Conservation (phyloP, 2,113 vertebrate genomes). For the Dasypus novemcinctus region DNA sequence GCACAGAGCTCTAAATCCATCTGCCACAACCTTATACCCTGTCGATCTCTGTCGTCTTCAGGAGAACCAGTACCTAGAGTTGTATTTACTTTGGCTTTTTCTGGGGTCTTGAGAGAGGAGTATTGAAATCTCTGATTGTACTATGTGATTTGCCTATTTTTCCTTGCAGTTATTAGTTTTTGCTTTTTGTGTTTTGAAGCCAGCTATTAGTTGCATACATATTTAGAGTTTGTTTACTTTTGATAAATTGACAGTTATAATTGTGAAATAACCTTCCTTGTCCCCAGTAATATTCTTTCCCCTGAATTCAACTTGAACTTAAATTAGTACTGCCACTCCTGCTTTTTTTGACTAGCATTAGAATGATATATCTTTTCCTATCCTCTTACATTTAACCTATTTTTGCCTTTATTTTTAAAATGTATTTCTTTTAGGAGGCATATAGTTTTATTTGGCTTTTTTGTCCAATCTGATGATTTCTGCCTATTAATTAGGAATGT, state of each 20-base stretch:
- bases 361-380: not conserved
- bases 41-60: too few species aligned
- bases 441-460: too few species aligned
- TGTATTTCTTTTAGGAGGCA: not conserved
- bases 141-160: slow-evolving; percentile 2
- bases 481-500: not conserved
- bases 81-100: too few species aligned
- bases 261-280: not conserved
- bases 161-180: not conserved
- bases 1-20: too few species aligned
- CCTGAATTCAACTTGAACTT: not conserved
- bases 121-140: not conserved
- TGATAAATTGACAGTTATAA: not conserved
- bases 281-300: not conserved
- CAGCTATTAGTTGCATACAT: not conserved
- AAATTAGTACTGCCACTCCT: not conserved
- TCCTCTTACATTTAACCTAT: not conserved
- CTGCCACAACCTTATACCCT: too few species aligned
- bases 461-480: too few species aligned
- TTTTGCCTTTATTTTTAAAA: not conserved
- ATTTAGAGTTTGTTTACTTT: not conserved
- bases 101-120: not conserved
- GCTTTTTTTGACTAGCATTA: not conserved
- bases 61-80: too few species aligned
- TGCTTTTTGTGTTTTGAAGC: not conserved